Evolutionary conservation across 2,113 vertebrate genomes (phyloP), one percentile per base, ranked within the genome.

Genomic region (Romanogobio albipinnatus): DNA sequence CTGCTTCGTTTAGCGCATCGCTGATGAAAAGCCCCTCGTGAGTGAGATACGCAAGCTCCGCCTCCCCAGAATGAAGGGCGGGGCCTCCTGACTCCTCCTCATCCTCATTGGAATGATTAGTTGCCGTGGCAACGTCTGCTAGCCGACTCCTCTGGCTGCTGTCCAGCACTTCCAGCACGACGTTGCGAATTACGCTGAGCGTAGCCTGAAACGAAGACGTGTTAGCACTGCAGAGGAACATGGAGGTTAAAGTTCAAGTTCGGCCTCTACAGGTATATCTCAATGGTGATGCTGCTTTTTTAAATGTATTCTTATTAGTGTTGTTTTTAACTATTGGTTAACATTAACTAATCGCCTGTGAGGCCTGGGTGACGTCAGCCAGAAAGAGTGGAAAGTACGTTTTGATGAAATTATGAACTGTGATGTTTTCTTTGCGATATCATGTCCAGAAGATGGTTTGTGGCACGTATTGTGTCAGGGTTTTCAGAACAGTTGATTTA

Each of bases 11-110:
- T 29, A 98, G 95, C 0, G 98, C 97, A 1, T 99, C 98, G 10
- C 98, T 99, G 89, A 99, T 97, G 88, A 99, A 99, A 91, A 98
- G 90, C 76, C 98, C 97, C 91, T 99, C 98, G 0, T 99, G 97
- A 15, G 96, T 99, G 91, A 99, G 95, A 91, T 98, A 99, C 79
- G 97, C 98, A 83, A 99, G 95, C 90, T 98, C 97, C 0, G 95
- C 93, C 85, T 97, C 96, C 84, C 86, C 90, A 81, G 62, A 47
- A 0, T 76, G 39, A 68, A 74, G 91, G 82, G 36, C 5, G 3
- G 58, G 76, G 70, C 43, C 53, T 43, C 9, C 43, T 22, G 71
- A 17, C 11, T 83, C 36, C 81, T 84, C 82, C 8, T 47, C 81
- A 0, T 61, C 19, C 0, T 79, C 33, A 13, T 83, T 71, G 5